A percentile compares a stretch with the other conserved stretches of the same genome.
phyloP scores from a whole-genome alignment of 2,113 vertebrate genomes.

The Brachypteracias leptosomus region DNA sequence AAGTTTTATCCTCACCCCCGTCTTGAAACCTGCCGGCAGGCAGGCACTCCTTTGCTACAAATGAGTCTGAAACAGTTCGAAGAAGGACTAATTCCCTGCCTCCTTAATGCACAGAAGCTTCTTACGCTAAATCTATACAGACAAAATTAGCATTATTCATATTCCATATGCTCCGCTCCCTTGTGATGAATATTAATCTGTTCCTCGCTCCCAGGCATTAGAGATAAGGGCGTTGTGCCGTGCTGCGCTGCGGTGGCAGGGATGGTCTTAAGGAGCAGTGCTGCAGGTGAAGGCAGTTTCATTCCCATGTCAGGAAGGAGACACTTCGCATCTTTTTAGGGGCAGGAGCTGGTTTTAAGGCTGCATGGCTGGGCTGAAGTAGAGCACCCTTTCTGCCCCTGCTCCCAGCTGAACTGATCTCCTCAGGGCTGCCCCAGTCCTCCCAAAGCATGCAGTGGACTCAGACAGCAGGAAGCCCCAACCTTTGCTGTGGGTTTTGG shows the following conservation, averaged over 20 bases:
- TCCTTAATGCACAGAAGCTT: constrained; percentile 61
- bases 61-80: constrained; percentile 29
- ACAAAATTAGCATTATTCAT: constrained; percentile 75
- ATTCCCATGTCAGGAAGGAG: fast-evolving
- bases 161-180: constrained; percentile 69
- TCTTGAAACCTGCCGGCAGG: not conserved
- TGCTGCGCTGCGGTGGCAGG: not conserved
- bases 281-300: not conserved
- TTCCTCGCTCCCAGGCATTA: constrained; percentile 20
- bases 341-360: not conserved
- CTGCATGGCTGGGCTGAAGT: not conserved
- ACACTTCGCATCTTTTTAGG: not conserved
- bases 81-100: constrained; percentile 52
- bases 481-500: not conserved
- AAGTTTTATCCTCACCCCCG: not conserved
- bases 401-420: fast-evolving
- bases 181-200: constrained; percentile 71
- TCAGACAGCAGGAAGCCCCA: fast-evolving
- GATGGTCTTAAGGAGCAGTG: not conserved
- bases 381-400: not conserved
- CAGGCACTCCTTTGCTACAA: not conserved
- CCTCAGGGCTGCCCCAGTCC: fast-evolving
- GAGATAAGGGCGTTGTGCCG: not conserved
- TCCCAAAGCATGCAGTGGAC: not conserved
- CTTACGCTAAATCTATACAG: constrained; percentile 70